These are phyloP conservation scores for Piaya cayana DNA, from an alignment of 2,113 vertebrate species.

Conservation along the genomic window DNA sequence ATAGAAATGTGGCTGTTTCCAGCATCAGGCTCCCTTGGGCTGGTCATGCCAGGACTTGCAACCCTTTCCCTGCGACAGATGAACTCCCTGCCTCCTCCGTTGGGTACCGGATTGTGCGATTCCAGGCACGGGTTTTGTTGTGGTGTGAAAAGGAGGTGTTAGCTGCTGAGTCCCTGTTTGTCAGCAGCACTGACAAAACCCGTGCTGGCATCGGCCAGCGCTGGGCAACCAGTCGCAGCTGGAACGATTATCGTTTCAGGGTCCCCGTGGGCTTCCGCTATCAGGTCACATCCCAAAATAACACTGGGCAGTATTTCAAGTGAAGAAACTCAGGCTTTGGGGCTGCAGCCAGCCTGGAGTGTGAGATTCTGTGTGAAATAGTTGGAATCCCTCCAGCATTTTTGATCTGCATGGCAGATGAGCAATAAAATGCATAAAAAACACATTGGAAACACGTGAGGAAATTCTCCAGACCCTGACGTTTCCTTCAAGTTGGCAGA, in stretches of 20 bases:
- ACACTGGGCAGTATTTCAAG: slow-evolving; percentile 93
- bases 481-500: slow-evolving; percentile 78
- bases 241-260: slow-evolving; percentile 72
- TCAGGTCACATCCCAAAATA: slow-evolving; percentile 97
- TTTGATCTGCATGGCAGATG: slow-evolving; percentile 88
- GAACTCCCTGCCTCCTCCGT: not conserved
- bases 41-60: slow-evolving; percentile 45
- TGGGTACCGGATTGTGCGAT: slow-evolving; percentile 42
- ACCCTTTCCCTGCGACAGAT: not conserved
- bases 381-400: slow-evolving; percentile 89
- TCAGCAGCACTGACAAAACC: slow-evolving; percentile 66
- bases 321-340: slow-evolving; percentile 90
- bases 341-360: slow-evolving; percentile 91
- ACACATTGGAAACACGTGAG: slow-evolving; percentile 92
- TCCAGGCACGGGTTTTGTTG: slow-evolving; percentile 67
- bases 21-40: not conserved
- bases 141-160: slow-evolving; percentile 64
- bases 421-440: slow-evolving; percentile 90
- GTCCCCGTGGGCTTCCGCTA: slow-evolving; percentile 92
- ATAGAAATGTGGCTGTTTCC: not conserved
- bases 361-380: slow-evolving; percentile 93
- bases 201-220: slow-evolving; percentile 68
- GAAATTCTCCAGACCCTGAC: slow-evolving; percentile 77
- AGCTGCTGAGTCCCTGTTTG: slow-evolving; percentile 62
- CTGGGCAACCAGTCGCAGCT: slow-evolving; percentile 77